Evolutionary conservation across 2,888 invertebrate genomes (phyloP).

Genomic region (Myathropa florea): DNA sequence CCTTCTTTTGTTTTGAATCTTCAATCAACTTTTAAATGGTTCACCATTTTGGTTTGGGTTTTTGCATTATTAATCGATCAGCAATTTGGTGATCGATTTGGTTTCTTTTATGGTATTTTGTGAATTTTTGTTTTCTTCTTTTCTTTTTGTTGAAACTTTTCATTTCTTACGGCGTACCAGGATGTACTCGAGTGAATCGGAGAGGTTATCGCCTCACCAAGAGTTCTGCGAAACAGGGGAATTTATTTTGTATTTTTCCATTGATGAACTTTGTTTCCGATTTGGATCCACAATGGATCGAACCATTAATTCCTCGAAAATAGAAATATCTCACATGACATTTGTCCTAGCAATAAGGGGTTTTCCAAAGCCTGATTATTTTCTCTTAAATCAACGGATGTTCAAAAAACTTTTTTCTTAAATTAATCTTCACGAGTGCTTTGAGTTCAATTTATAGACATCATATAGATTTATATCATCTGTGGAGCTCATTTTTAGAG

Average conservation of each 20-base stretch:
- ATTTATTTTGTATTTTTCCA: background rate
- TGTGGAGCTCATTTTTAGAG: too few species aligned
- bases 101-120: background rate
- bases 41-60: slow-evolving; percentile 3
- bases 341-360: too few species aligned
- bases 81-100: background rate
- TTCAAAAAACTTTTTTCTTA: too few species aligned
- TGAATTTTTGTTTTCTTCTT: background rate
- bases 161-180: background rate
- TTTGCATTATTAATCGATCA: slow-evolving; percentile 17
- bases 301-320: too few species aligned
- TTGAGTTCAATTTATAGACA: too few species aligned
- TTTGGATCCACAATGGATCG: too few species aligned
- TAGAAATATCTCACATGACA: too few species aligned
- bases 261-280: too few species aligned
- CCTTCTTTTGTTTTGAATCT: background rate
- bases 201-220: slow-evolving; percentile 1
- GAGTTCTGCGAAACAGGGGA: background rate
- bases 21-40: background rate
- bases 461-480: too few species aligned
- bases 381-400: too few species aligned
- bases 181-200: background rate
- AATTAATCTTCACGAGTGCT: too few species aligned
- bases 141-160: background rate
- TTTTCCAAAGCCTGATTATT: too few species aligned